A percentile compares a stretch with the other conserved stretches of the same genome.
Evolutionary conservation across 2,113 vertebrate genomes (phyloP).

Genomic region (Galbula dea): DNA sequence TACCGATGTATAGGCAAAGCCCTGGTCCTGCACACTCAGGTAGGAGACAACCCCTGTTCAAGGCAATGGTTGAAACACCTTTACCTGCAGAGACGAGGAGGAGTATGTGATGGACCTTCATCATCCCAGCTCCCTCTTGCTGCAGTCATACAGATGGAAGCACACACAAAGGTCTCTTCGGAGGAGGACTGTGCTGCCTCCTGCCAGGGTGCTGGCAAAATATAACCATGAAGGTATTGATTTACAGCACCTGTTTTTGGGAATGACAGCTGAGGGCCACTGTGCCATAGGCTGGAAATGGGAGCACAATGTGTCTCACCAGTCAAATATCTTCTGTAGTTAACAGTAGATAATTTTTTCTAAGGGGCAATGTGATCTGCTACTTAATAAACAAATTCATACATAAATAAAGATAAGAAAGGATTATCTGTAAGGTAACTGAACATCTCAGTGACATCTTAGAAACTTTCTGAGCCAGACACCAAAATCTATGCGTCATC

Average conservation of each 20-base stretch:
- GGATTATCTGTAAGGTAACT: neutral
- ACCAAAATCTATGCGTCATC: neutral
- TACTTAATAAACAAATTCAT: neutral
- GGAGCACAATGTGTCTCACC: neutral
- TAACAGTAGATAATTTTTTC: neutral
- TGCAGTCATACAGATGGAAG: neutral
- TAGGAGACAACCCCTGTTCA: neutral
- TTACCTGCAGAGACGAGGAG: constrained; percentile 69
- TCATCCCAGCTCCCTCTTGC: neutral
- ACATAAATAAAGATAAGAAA: neutral
- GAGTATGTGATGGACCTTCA: neutral
- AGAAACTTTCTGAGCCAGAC: neutral
- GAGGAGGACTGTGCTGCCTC: neutral
- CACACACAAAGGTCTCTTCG: neutral
- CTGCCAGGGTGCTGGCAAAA: neutral
- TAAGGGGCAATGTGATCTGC: neutral
- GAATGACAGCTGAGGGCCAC: constrained; percentile 69
- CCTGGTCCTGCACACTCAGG: neutral
- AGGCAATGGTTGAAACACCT: neutral
- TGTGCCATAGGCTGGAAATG: neutral
- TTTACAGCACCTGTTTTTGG: constrained; percentile 72
- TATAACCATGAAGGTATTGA: constrained; percentile 2
- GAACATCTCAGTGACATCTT: neutral
- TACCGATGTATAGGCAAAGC: rapidly evolving
- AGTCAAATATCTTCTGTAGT: neutral